phyloP scores from a whole-genome alignment of 2,888 invertebrate genomes.

The Sycophila texana region DNA sequence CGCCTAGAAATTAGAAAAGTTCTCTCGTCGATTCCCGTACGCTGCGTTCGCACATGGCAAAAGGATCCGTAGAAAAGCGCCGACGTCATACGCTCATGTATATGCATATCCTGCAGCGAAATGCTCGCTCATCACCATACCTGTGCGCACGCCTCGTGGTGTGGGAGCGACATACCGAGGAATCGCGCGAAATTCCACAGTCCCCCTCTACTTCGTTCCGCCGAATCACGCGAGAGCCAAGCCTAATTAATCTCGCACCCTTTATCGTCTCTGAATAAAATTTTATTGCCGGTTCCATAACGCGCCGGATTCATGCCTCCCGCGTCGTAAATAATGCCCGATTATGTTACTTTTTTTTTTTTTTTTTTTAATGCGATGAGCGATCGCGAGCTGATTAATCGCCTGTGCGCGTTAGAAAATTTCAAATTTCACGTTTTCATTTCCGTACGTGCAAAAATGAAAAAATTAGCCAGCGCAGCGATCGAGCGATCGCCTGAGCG shows the following conservation, averaged over 20 bases:
- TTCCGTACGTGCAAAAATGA: not conserved
- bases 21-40: constrained; percentile 24
- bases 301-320: no score
- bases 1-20: constrained; percentile 41
- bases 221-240: constrained; percentile 19
- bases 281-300: no score
- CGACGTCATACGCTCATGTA: constrained; percentile 40
- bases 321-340: not conserved
- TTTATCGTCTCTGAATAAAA: not conserved
- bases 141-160: not conserved
- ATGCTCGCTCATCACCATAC: constrained; percentile 28
- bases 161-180: not conserved
- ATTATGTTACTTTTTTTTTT: not conserved
- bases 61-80: not conserved
- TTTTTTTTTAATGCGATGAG: not conserved
- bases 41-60: not conserved
- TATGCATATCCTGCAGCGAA: not conserved
- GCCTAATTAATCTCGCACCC: constrained; percentile 38
- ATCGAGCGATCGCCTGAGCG: not conserved
- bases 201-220: not conserved
- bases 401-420: constrained; percentile 12
- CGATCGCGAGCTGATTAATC: constrained; percentile 1
- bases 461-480: not conserved
- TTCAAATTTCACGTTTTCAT: constrained; percentile 35
- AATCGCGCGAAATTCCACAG: not conserved